Evolutionary conservation across 2,797 vertebrate genomes (phyloP), one percentile per base, ranked within the genome.

Genomic region (Smutsia temminckii): DNA sequence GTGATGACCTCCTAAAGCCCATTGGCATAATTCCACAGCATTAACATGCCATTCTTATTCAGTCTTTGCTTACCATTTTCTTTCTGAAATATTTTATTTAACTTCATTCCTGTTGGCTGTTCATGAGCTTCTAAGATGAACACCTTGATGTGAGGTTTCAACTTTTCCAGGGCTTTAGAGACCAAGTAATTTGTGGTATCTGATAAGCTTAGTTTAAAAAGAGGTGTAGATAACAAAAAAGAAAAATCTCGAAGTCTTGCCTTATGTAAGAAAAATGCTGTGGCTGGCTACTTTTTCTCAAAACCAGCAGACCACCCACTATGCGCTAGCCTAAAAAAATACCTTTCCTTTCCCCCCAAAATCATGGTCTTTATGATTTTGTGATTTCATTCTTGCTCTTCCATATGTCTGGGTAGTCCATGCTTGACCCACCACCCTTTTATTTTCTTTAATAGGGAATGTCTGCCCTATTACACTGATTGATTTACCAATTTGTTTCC

Each of bases 1-100:
- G 74, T 93, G 23, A 66, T 80, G 74, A 61, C 42, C 9, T 90
- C 57, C 49, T 71, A 74, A 66, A 78, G 11, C 29, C 25, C 37
- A 40, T n/a, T 16, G 46, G 71, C 29, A 59, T 55, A 69, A 83
- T 69, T 64, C 69, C 10, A 6, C 11, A 20, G 7, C 25, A 49
- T 86, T 93, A 74, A 40, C 34, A 42, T 57, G 16, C 11, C 25
- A 34, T 40, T 86, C 11, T 75, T 42, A 63, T 32, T 66, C 14
- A 72, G 13, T 59, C 3, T 13, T 89, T 84, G 25, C 17, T 17
- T 91, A 51, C 13, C 1, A 10, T 59, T 72, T 93, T 90, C 49
- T 83, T 81, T 42, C 75, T 42, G 80, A 85, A 91, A 75, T 92
- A 77, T 51, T 64, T 95, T 71, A 72, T 49, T 85, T 40, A 46